Percentiles rank a stretch among this genome's conserved stretches.
These are phyloP conservation scores for Busseola fusca DNA, from an alignment of 2,888 invertebrate genomes.

Conservation along the genomic window DNA sequence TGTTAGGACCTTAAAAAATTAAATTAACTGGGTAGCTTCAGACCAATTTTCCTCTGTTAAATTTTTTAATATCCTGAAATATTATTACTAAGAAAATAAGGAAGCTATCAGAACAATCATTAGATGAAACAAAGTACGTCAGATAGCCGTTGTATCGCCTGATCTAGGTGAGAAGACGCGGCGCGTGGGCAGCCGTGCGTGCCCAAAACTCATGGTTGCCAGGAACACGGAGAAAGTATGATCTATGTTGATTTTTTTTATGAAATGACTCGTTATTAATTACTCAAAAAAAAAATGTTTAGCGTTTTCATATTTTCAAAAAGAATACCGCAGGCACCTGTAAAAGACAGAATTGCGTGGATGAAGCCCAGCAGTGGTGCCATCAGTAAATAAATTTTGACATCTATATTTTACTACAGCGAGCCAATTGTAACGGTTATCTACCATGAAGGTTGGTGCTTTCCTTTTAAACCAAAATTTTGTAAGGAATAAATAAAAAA, in stretches of 20 bases:
- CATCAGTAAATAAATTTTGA: neutral
- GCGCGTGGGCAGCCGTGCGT: conserved; percentile 54
- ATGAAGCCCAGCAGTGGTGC: neutral
- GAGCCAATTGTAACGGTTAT: neutral
- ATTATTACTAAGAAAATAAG: neutral
- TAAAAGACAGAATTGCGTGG: neutral
- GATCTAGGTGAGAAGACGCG: conserved; percentile 43
- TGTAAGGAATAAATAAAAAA: neutral
- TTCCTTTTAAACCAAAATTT: neutral
- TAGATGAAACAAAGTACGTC: conserved; percentile 45
- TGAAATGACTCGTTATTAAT: conserved; percentile 2
- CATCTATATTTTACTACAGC: neutral
- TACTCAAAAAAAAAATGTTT: neutral
- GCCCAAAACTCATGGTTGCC: conserved; percentile 54
- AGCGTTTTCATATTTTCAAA: neutral
- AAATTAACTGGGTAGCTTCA: neutral
- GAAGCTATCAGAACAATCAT: conserved; percentile 44
- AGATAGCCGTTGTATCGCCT: conserved; percentile 50
- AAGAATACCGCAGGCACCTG: neutral
- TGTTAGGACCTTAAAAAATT: neutral
- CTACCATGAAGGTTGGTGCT: neutral
- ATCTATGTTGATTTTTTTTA: neutral
- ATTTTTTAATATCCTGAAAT: neutral
- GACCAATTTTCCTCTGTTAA: neutral
- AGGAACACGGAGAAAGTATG: conserved; percentile 14